Percentiles rank a stretch among this genome's conserved stretches.
Evolutionary conservation across 1,140 invertebrate species (phyloP).

Genomic region (Archivesica marissinica): DNA sequence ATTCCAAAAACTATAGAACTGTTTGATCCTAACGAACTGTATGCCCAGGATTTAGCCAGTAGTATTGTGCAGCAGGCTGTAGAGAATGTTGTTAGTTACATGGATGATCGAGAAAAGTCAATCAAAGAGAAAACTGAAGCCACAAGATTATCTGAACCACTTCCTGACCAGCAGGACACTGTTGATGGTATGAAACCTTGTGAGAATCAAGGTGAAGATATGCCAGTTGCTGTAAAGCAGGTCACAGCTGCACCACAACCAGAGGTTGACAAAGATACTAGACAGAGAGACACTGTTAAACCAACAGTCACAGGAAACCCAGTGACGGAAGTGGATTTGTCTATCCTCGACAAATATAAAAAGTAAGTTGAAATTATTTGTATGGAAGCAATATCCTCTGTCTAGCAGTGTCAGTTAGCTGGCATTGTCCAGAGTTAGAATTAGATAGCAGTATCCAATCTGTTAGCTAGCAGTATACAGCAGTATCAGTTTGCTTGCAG

Average conservation of each 20-base stretch:
- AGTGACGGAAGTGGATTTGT: slow-evolving; percentile 35
- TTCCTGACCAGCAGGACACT: not conserved
- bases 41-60: slow-evolving; percentile 66
- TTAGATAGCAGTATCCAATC: too few species aligned
- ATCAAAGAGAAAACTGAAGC: slow-evolving; percentile 26
- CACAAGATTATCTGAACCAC: slow-evolving; percentile 16
- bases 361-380: too few species aligned
- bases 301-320: slow-evolving; percentile 7
- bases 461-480: too few species aligned
- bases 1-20: slow-evolving; percentile 52
- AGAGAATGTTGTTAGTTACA: slow-evolving; percentile 36
- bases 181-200: not conserved
- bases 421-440: too few species aligned
- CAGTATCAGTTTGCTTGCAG: too few species aligned
- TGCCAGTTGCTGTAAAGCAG: not conserved
- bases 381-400: too few species aligned
- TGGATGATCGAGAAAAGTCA: slow-evolving; percentile 50
- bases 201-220: not conserved
- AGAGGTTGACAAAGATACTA: not conserved
- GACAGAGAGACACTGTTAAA: not conserved
- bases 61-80: slow-evolving; percentile 61
- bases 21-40: slow-evolving; percentile 58
- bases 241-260: not conserved
- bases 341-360: slow-evolving; percentile 48
- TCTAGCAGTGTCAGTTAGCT: too few species aligned